Evolutionary conservation across 2,797 vertebrate genomes (phyloP), one percentile per base, ranked within the genome.

Genomic region (Alcedo quadribrachys): DNA sequence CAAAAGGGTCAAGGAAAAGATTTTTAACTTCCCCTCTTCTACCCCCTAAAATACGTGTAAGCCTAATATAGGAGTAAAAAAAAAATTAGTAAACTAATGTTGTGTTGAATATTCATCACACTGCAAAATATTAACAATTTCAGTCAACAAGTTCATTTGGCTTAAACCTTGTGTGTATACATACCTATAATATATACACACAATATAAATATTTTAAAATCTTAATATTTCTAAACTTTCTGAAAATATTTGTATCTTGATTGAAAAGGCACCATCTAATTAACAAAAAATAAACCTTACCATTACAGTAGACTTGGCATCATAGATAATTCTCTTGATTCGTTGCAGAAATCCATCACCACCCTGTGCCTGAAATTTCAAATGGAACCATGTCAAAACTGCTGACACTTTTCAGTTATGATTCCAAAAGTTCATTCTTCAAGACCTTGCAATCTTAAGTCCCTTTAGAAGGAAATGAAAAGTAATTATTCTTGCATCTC

Each of bases 291-390:
- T 25, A 81, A 45, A 77, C 98, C 98, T 98, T 97, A 99, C 99
- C 97, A 98, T 98, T 51, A 99, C 91, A 18, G 99, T 99, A 94
- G 99, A 99, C 89, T 97, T 98, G 92, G 98, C 98, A 96, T 99
- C 99, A 94, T 98, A 99, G 75, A 97, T 95, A 91, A 99, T 97
- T 55, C 99, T 98, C 97, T 98, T 99, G 97, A 99, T 94, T 96
- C 99, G 98, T 92, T 99, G 99, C 82, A 98, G 96, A 96, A 99
- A 83, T 95, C 99, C 98, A 79, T 99, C 99, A 76, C 99, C 99
- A 96, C 99, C 99, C 35, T 99, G 97, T 30, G 98, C 98, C 99
- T 99, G 97, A 92, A 96, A 97, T 95, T 87, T 92, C 89, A 96
- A 91, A 95, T n/a, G 87, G 30, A 92, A 95, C 89, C 86, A 78